phyloP scores from a whole-genome alignment of 1,140 invertebrate genomes.

The Heliconius melpomene region DNA sequence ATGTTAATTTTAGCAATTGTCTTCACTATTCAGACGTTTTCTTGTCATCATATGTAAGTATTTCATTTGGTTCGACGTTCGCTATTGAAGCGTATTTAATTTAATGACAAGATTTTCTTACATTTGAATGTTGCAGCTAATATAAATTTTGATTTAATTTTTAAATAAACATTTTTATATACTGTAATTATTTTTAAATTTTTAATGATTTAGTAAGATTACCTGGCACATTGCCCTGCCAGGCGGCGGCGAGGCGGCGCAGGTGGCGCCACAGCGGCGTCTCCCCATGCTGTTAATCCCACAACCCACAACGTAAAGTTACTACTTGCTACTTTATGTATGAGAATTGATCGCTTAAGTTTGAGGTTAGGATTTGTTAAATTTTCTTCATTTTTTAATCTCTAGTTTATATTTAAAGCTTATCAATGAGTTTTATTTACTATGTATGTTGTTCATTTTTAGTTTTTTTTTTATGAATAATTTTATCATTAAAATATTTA shows the following conservation, averaged over 20 bases:
- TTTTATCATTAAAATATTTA: too few relatives aligned
- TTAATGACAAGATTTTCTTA: too few relatives aligned
- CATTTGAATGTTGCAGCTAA: too few relatives aligned
- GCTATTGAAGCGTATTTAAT: too few relatives aligned
- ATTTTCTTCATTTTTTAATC: not conserved
- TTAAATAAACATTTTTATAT: not conserved
- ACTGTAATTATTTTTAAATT: not conserved
- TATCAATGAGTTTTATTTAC: not conserved
- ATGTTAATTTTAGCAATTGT: not conserved
- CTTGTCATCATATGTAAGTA: too few relatives aligned
- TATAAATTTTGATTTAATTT: not conserved
- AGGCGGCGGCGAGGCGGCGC: slow-evolving; percentile 59
- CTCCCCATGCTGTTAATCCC: slow-evolving; percentile 80
- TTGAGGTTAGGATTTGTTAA: not conserved
- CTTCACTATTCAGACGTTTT: not conserved
- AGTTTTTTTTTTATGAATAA: not conserved
- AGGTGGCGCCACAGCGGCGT: slow-evolving; percentile 70
- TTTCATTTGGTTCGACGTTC: too few relatives aligned
- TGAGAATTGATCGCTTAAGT: slow-evolving; percentile 36
- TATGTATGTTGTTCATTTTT: not conserved
- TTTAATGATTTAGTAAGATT: not conserved
- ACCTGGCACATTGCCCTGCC: slow-evolving; percentile 27
- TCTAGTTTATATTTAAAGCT: not conserved
- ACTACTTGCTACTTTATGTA: slow-evolving; percentile 38
- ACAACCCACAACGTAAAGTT: slow-evolving; percentile 44